Percentiles rank a stretch among this genome's conserved stretches.
phyloP scores from a whole-genome alignment of 2,888 invertebrate species.

The Ischnus inquisitorius region DNA sequence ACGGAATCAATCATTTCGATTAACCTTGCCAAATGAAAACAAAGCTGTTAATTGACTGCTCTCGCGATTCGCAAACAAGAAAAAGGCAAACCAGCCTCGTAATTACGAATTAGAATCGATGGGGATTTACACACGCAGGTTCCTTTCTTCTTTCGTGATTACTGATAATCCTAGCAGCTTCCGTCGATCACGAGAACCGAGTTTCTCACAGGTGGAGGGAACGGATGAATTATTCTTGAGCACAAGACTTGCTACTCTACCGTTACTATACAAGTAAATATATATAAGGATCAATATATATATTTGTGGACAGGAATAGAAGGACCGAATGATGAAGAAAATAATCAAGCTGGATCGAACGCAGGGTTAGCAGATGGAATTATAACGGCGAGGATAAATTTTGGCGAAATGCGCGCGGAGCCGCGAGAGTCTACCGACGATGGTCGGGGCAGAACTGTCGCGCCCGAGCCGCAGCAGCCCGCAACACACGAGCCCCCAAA shows the following conservation, averaged over 20 bases:
- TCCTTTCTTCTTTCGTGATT: constrained; percentile 24
- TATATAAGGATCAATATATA: background rate
- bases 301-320: background rate
- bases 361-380: constrained; percentile 38
- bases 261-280: background rate
- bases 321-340: constrained; percentile 26
- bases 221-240: background rate
- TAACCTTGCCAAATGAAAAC: background rate
- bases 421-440: constrained; percentile 79
- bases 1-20: background rate
- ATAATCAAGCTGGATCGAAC: constrained; percentile 16
- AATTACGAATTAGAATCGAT: constrained; percentile 36
- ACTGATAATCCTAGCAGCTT: constrained; percentile 57
- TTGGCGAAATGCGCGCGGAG: constrained; percentile 54
- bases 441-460: constrained; percentile 85
- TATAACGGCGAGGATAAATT: constrained; percentile 29
- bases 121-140: constrained; percentile 26
- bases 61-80: background rate
- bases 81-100: background rate
- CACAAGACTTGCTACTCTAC: constrained; percentile 5
- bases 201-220: constrained; percentile 34
- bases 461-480: constrained; percentile 85
- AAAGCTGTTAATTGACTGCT: background rate
- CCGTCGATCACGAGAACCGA: constrained; percentile 18
- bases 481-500: constrained; percentile 83